Percentiles rank a stretch among this genome's conserved stretches.
Evolutionary conservation across 2,113 vertebrate species (phyloP).

Genomic region (Lepus europaeus): DNA sequence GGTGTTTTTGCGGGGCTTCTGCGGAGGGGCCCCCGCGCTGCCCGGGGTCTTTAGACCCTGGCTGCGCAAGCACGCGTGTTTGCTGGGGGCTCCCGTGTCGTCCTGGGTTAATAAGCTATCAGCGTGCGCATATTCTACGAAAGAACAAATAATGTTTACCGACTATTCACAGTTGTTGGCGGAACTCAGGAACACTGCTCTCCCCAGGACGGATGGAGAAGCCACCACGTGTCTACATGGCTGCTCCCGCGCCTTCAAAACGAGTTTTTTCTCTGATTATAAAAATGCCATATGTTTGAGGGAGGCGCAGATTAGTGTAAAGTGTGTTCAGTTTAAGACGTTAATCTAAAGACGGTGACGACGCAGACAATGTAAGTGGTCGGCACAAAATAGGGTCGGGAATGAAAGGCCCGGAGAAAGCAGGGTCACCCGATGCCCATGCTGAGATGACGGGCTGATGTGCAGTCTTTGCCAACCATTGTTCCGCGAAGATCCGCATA

Average conservation of each 20-base stretch:
- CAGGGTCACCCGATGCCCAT: neutral
- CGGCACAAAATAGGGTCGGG: neutral
- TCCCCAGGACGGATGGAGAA: neutral
- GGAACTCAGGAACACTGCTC: constrained; percentile 48
- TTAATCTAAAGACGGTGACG: constrained; percentile 1
- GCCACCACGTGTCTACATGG: neutral
- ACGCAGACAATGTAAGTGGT: neutral
- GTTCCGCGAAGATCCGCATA: neutral
- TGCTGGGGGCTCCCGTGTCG: neutral
- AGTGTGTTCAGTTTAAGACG: neutral
- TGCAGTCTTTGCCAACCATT: neutral
- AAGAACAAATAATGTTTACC: constrained; percentile 30
- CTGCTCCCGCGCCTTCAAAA: constrained; percentile 20
- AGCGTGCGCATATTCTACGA: neutral
- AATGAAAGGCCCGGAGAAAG: neutral
- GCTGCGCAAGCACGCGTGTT: neutral
- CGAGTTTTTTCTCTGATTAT: neutral
- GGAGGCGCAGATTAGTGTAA: constrained; percentile 5
- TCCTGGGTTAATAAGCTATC: constrained; percentile 22
- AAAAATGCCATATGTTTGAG: constrained; percentile 46
- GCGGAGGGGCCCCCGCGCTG: too few species aligned
- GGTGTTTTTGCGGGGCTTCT: too few species aligned
- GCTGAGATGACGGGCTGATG: too few species aligned
- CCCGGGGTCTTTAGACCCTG: neutral
- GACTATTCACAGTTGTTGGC: neutral